Percentiles rank a stretch among this genome's conserved stretches.
Evolutionary conservation across 2,888 invertebrate genomes (phyloP).

Genomic region (Stenichneumon culpator): DNA sequence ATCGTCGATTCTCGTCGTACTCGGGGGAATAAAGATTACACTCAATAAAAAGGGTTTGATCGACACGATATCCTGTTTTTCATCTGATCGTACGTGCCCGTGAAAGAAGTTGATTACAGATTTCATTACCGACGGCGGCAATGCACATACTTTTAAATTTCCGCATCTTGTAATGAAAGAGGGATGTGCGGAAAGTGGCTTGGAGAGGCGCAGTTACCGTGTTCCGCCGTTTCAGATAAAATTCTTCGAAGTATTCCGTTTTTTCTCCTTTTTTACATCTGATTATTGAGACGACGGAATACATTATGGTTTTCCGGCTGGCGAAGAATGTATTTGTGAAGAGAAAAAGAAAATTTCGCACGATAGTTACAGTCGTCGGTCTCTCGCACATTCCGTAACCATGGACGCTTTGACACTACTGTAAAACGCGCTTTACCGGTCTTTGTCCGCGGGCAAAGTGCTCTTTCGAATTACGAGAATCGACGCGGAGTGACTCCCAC

Average conservation of each 20-base stretch:
- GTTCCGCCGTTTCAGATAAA: not conserved
- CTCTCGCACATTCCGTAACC: slow-evolving; percentile 42
- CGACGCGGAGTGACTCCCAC: slow-evolving; percentile 64
- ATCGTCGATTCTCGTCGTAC: not conserved
- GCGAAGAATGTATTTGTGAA: slow-evolving; percentile 4
- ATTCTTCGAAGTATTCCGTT: not conserved
- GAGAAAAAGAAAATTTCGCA: slow-evolving; percentile 50
- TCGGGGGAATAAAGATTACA: not conserved
- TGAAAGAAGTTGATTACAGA: too few relatives aligned
- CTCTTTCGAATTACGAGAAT: slow-evolving; percentile 67
- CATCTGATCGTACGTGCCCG: too few relatives aligned
- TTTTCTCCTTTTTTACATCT: not conserved
- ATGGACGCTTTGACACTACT: slow-evolving; percentile 39
- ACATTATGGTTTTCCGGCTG: slow-evolving; percentile 10
- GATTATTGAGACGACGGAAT: not conserved
- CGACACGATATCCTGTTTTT: too few relatives aligned
- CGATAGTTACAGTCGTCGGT: slow-evolving; percentile 28
- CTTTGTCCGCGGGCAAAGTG: slow-evolving; percentile 49
- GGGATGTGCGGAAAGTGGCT: not conserved
- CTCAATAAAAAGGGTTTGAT: too few relatives aligned
- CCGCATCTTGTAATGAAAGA: not conserved
- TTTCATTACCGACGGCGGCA: too few relatives aligned
- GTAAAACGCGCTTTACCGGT: slow-evolving; percentile 48
- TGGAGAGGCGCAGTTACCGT: not conserved
- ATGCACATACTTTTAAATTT: too few relatives aligned